These are phyloP conservation scores for Lithophane leautieri DNA, from an alignment of 2,888 invertebrate species.

Conservation along the genomic window DNA sequence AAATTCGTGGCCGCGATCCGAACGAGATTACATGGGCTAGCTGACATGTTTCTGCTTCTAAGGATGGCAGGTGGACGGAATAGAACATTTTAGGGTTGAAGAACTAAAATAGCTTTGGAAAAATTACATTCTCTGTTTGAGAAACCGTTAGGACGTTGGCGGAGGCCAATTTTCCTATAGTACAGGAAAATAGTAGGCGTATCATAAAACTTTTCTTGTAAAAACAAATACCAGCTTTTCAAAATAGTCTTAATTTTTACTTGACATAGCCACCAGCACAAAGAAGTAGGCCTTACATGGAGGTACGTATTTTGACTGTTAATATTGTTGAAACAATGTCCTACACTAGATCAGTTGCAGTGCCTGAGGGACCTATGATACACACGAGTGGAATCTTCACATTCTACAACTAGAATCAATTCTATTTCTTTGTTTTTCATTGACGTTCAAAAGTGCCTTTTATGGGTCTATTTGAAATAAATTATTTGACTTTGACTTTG, in stretches of 20 bases:
- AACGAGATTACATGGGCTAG: constrained; percentile 86
- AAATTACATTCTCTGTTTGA: background rate
- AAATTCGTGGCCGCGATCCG: constrained; percentile 88
- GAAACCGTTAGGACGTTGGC: background rate
- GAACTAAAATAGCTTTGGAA: background rate
- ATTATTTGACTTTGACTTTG: too few relatives aligned
- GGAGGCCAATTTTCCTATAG: background rate
- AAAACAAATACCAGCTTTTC: background rate
- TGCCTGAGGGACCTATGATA: too few relatives aligned
- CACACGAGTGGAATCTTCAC: background rate
- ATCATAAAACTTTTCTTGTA: background rate
- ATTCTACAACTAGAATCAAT: too few relatives aligned
- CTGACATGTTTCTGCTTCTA: constrained; percentile 82
- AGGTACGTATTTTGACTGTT: background rate
- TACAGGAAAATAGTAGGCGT: too few relatives aligned
- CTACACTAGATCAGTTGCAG: background rate
- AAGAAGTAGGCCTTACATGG: background rate
- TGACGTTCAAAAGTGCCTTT: too few relatives aligned
- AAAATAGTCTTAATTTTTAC: background rate
- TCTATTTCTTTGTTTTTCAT: too few relatives aligned
- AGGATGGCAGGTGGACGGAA: constrained; percentile 73
- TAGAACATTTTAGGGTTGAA: background rate
- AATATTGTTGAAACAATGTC: background rate
- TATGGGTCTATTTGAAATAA: too few relatives aligned
- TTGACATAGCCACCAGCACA: too few relatives aligned